Percentiles rank a stretch among this genome's conserved stretches.
Evolutionary conservation across 1,140 invertebrate genomes (phyloP).

Genomic region (Asobara japonica): DNA sequence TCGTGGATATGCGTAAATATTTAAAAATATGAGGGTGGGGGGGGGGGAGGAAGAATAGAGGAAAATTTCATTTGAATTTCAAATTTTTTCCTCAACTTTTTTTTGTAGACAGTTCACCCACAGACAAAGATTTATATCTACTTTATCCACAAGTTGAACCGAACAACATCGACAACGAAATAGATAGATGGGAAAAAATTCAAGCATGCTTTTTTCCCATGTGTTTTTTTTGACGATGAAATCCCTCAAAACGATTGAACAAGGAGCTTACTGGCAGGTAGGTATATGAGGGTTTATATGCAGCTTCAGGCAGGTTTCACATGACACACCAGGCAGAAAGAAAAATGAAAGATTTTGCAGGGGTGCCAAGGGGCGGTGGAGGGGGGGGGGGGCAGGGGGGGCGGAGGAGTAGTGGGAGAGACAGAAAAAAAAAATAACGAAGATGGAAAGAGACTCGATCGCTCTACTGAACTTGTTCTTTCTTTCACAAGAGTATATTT

Average conservation of each 20-base stretch:
- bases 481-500: conserved; percentile 18
- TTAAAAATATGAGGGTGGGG: background rate
- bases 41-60: background rate
- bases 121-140: background rate
- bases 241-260: conserved; percentile 21
- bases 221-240: background rate
- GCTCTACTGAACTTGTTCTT: conserved; percentile 10
- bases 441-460: conserved; percentile 23
- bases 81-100: background rate
- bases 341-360: conserved; percentile 28
- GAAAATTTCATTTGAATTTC: background rate
- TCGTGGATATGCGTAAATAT: background rate
- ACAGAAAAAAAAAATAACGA: background rate
- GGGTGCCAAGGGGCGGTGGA: conserved; percentile 19
- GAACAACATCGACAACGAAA: background rate
- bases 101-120: background rate
- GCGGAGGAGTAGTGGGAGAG: conserved; percentile 1
- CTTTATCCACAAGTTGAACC: background rate
- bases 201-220: background rate
- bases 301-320: conserved; percentile 24
- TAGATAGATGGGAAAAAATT: background rate
- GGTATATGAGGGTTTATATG: conserved; percentile 5
- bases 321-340: conserved; percentile 31
- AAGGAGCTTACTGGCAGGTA: background rate
- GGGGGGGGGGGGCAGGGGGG: background rate